Base-by-base conservation (phyloP, 2,113 vertebrate genomes). In the Eubucco bourcierii region DNA sequence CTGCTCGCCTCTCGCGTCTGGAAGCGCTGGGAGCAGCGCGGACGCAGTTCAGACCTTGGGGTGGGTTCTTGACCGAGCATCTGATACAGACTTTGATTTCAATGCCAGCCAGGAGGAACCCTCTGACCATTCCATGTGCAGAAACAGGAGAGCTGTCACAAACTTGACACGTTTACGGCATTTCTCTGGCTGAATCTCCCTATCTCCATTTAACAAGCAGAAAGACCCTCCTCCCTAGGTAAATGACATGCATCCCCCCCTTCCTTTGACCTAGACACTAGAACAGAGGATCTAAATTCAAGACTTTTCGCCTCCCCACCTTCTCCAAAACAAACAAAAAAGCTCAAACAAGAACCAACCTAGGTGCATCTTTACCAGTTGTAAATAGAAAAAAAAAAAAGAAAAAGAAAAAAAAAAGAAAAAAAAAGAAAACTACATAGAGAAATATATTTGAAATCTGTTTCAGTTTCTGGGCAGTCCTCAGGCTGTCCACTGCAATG, bases 361-460 rank as follows among this genome's bases (percentile, higher is more conserved):
- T 96, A 96, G 95, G 96, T 95, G 95, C 96, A 97, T 96, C 91
- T 52, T 25, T 87, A 95, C 84, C 93, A 92, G 94, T 95, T 97
- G 97, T 97, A 97, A 97, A 97, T 97, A 97, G 94, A 94, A 94
- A 95, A 60, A 25, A 12, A 55, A 28, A 28, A 28, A 28, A 55
- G 9, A 94, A 95, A 95, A 56, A 50, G 9, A n/a, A n/a, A n/a
- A n/a, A n/a, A n/a, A 52, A 52, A n/a, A 60, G n/a, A n/a, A 52
- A 52, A n/a, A 60, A 19, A n/a, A 33, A n/a, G 21, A 11, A 10
- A 60, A 60, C 7, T 96, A 96, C 95, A 97, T 96, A 97, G 90
- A 93, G 94, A 95, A 87, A 95, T 96, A 95, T 96, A 96, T 97
- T 96, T 95, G 94, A 95, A 95, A 94, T 93, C 41, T 93, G 96